Evolutionary conservation across 2,113 vertebrate species (phyloP).

Genomic region (Prinia subflava): DNA sequence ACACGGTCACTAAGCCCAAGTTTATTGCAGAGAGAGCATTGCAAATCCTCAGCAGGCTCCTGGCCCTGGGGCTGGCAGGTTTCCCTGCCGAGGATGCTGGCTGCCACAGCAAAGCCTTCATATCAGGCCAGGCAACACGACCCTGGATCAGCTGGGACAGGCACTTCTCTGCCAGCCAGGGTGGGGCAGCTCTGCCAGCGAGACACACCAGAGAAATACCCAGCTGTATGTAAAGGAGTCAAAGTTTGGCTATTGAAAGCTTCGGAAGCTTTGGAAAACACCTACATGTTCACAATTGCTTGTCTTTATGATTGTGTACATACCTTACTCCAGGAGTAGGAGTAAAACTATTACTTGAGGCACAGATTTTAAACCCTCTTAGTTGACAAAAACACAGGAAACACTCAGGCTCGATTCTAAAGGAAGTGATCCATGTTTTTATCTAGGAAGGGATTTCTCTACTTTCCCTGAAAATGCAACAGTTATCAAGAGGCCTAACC

Average conservation of each 20-base stretch:
- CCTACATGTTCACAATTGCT: background rate
- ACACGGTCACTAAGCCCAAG: background rate
- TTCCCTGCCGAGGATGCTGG: background rate
- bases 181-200: background rate
- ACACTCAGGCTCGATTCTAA: background rate
- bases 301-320: background rate
- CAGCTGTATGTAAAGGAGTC: background rate
- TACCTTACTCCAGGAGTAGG: background rate
- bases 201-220: background rate
- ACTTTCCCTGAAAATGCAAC: background rate
- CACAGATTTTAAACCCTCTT: background rate
- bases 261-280: background rate
- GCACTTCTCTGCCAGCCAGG: background rate
- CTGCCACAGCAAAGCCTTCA: background rate
- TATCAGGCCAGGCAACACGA: fast-evolving
- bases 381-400: background rate
- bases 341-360: background rate
- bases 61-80: background rate
- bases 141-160: background rate
- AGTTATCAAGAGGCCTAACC: background rate
- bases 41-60: background rate
- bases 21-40: background rate
- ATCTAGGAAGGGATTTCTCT: background rate
- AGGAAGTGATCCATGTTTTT: background rate
- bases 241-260: background rate